Evolutionary conservation across 1,140 invertebrate species (phyloP), one percentile per base, ranked within the genome.

Genomic region (Zaprionus tsacasi): DNA sequence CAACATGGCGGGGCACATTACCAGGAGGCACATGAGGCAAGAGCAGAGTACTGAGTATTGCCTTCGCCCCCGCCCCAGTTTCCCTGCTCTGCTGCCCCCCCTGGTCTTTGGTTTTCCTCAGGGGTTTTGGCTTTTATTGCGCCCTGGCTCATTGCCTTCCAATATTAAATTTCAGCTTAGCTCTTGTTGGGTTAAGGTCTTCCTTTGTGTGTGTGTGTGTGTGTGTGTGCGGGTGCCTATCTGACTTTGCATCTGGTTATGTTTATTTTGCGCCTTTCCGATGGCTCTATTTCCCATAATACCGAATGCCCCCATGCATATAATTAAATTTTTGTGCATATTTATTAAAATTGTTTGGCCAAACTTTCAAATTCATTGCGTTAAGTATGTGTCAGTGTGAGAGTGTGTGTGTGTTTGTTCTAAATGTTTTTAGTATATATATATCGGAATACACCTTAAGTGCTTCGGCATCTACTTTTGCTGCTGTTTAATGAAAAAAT

Each of bases 111-210:
- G 54, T 58, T 59, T 69, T 6, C 80, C 81, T 69, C 55, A n/a
- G 80, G 80, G 70, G 77, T 72, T 80, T 76, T 65, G 85, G 83
- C 73, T 88, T 89, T 88, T 89, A 88, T 89, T 88, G 83, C 85
- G 81, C 78, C 40, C 66, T 67, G 81, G 78, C 81, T 89, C 85
- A 88, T 88, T 88, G 85, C 85, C 85, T 90, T 85, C 85, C 85
- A 85, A 88, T 88, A 88, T 88, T 88, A 89, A 88, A 89, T 88
- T 88, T 89, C 48, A 78, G 85, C 85, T 81, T 76, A 89, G 79
- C 73, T 69, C 8, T 58, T 58, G 80, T 61, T 79, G 80, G 85
- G 85, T 89, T 89, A 89, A 83, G 85, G 81, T 52, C 66, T 69
- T 73, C 67, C 15, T 50, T 15, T 69, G 17, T 71, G 55, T 50